Base-by-base conservation (phyloP, 2,113 vertebrate genomes). In the Sporophila hypoxantha region DNA sequence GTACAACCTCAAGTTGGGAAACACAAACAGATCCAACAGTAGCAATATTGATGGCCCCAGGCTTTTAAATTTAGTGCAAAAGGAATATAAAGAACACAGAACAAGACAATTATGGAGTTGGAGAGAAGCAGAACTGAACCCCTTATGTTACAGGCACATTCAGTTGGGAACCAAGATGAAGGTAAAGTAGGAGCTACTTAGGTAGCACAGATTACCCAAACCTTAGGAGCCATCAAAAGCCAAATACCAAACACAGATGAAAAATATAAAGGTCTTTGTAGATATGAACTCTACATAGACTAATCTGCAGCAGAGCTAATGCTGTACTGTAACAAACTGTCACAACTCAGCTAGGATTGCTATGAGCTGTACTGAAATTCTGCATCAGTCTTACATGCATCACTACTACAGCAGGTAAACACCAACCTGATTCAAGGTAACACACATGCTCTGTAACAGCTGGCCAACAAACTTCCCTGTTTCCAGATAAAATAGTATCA, bases 341-440 rank as follows among this genome's bases (percentile, higher is more conserved):
- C 50, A 6, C 36, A 50, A 59, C 29, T 70, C 49, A 69, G 20
- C 15, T 16, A 50, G 18, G 14, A 75, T 47, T 81, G 47, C 34
- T 56, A 39, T 12, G 20, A 87, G 30, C 15, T 44, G 6, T 8
- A 49, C 14, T 27, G 23, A 85, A 46, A 67, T 57, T 67, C 64
- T 60, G 20, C 5, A 47, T 46, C 61, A 50, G 17, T 64, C 46
- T 53, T 57, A 47, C 34, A 81, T 3, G 21, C 44, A 60, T 23
- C 21, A 26, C 34, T 55, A 50, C 9, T 44, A 20, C 6, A 52
- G 18, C 32, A 67, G n/a, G 36, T 26, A 67, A 87, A 87, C 15
- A 95, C 96, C 25, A 49, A 98, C 97, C 97, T 96, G 96, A 74
- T 36, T 92, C 87, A 36, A 81, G 32, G 41, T 95, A 96, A 60